Percentiles rank a stretch among this genome's conserved stretches.
Evolutionary conservation across 2,888 invertebrate genomes (phyloP).

Genomic region (Ischnus inquisitorius): DNA sequence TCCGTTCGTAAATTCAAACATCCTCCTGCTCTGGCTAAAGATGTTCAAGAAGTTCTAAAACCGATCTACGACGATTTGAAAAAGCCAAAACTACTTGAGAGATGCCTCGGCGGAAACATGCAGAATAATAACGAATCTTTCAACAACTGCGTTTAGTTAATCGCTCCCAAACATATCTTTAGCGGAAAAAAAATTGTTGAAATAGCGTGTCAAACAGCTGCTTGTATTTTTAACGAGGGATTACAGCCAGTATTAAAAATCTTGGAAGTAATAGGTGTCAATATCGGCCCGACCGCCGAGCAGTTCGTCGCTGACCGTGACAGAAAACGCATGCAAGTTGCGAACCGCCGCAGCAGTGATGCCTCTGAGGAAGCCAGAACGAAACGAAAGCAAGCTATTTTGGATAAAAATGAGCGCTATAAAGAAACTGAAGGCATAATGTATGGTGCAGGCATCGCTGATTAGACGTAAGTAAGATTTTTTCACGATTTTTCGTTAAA

Average conservation of each 20-base stretch:
- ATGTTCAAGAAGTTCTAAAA: slow-evolving; percentile 62
- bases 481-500: too few relatives aligned
- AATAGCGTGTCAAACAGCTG: slow-evolving; percentile 65
- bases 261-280: too few relatives aligned
- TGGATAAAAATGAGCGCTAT: slow-evolving; percentile 30
- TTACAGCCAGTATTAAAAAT: slow-evolving; percentile 63
- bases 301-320: too few relatives aligned
- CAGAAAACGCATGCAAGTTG: slow-evolving; percentile 53
- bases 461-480: slow-evolving; percentile 16
- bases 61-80: slow-evolving; percentile 65
- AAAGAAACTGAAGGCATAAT: too few relatives aligned
- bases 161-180: slow-evolving; percentile 70
- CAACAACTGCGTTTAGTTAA: slow-evolving; percentile 66
- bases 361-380: slow-evolving; percentile 65
- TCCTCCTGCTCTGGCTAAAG: slow-evolving; percentile 58
- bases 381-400: slow-evolving; percentile 57
- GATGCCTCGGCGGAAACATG: slow-evolving; percentile 68
- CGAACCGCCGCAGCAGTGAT: slow-evolving; percentile 62
- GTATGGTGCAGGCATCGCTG: slow-evolving; percentile 33
- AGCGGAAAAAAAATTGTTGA: slow-evolving; percentile 2
- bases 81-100: slow-evolving; percentile 62
- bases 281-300: too few relatives aligned
- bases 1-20: slow-evolving; percentile 46
- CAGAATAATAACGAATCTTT: slow-evolving; percentile 72
- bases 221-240: slow-evolving; percentile 70